Percentiles rank a stretch among this genome's conserved stretches.
Evolutionary conservation across 2,888 invertebrate genomes (phyloP).

Genomic region (Geophilus truncorum): DNA sequence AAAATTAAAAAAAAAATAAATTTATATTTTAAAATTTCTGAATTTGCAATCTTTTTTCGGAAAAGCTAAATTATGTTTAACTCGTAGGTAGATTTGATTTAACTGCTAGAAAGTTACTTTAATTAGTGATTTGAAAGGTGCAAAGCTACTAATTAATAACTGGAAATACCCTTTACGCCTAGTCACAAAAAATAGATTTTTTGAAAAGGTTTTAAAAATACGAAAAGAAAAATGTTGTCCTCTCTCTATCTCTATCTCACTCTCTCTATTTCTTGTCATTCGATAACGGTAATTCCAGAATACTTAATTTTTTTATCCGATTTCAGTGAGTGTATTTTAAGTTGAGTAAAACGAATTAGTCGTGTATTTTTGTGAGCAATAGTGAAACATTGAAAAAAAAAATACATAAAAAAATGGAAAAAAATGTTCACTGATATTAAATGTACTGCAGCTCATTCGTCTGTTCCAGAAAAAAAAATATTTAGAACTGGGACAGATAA

Average conservation of each 20-base stretch:
- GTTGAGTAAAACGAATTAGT: constrained; percentile 27
- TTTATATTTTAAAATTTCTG: neutral
- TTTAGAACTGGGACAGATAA: neutral
- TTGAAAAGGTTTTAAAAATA: neutral
- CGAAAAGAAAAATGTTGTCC: constrained; percentile 15
- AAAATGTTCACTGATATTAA: neutral
- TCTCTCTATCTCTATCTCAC: neutral
- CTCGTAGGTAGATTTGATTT: neutral
- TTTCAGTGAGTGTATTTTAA: constrained; percentile 21
- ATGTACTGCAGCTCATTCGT: constrained; percentile 9
- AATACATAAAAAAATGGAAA: neutral
- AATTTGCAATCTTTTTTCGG: neutral
- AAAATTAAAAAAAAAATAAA: neutral
- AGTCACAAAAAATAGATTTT: neutral
- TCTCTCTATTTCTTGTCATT: constrained; percentile 22
- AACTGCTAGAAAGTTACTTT: constrained; percentile 20
- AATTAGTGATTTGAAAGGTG: neutral
- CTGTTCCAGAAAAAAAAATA: constrained; percentile 12
- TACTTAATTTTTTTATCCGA: constrained; percentile 19
- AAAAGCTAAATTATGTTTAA: constrained; percentile 27
- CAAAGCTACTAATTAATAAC: neutral
- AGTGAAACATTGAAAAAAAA: constrained; percentile 2
- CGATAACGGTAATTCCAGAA: constrained; percentile 23
- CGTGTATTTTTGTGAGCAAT: constrained; percentile 25
- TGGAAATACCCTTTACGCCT: neutral